Conservation (phyloP, 2,113 vertebrate genomes). For the Notarius quadriscutis region DNA sequence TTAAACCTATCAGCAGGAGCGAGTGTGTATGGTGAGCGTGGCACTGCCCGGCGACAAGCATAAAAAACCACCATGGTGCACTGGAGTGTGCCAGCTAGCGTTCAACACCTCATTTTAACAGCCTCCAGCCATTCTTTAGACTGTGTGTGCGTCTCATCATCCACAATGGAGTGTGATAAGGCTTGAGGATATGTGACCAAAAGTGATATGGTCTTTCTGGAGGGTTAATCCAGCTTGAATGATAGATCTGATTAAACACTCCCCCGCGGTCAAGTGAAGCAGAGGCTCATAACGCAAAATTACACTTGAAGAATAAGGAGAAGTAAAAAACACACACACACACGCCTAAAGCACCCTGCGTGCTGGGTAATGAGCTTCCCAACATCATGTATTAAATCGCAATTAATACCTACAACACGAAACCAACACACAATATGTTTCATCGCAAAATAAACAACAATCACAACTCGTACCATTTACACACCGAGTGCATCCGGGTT, state of each 20-base stretch:
- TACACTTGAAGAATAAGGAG: constrained; percentile 36
- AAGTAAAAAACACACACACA: constrained; percentile 4
- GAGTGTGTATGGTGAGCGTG: constrained; percentile 21
- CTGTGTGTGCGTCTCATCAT: constrained; percentile 46
- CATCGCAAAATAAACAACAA: background rate
- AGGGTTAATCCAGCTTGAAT: constrained; percentile 57
- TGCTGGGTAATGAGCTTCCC: background rate
- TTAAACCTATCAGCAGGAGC: constrained; percentile 45
- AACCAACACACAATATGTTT: background rate
- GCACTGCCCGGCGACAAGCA: constrained; percentile 47
- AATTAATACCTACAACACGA: background rate
- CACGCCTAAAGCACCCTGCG: background rate
- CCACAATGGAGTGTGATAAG: constrained; percentile 55
- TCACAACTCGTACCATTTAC: background rate
- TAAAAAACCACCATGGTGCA: constrained; percentile 40
- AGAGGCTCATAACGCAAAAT: constrained; percentile 47
- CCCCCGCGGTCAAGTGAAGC: constrained; percentile 49
- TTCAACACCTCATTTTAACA: constrained; percentile 57
- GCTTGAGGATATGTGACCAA: constrained; percentile 46
- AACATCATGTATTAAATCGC: background rate
- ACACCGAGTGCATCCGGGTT: background rate
- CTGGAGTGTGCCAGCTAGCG: constrained; percentile 52
- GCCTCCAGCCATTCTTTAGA: constrained; percentile 50
- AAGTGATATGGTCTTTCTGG: constrained; percentile 53
- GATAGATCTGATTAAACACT: constrained; percentile 57